Evolutionary conservation across 2,797 vertebrate genomes (phyloP), one percentile per base, ranked within the genome.

Genomic region (Neostethus bicornis): DNA sequence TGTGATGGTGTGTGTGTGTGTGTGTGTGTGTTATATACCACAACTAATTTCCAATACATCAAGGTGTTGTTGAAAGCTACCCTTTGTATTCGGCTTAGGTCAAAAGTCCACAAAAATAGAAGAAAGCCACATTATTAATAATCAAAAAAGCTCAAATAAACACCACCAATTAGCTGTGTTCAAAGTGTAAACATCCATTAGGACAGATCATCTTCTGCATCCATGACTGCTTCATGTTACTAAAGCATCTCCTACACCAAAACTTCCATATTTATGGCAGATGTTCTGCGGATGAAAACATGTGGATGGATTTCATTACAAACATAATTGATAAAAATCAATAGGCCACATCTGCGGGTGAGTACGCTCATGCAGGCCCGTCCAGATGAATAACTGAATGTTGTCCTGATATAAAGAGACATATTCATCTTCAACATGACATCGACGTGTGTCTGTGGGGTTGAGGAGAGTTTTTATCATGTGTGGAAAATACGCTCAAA

Each of bases 241-340:
- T 31, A 42, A 65, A 61, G 62, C 56, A 29, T 63, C 49, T 25
- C 41, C 28, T 51, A 70, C 61, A 66, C 42, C 38, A 5, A 7
- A 3, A 54, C 39, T 20, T 46, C 14, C 17, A 10, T 52, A 51
- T 76, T 35, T 20, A 63, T 69, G 35, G 13, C 52, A 5, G 46
- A 70, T 32, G 34, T 61, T 65, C 39, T 55, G 20, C 0, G 4
- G 47, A 20, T n/a, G 46, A 68, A 52, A 70, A 64, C 44, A 58
- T 2, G 26, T 54, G 57, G 51, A 75, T 53, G 39, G 58, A 70
- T 72, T 78, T 70, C 34, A 70, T 72, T 67, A 60, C 42, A n/a
- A 48, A 56, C 51, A 41, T 38, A 49, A 51, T 65, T 71, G 16
- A 44, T 24, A 13, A 19, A 53, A 69, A 66, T 80, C 61, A 60